Conservation (phyloP, 1,140 invertebrate species). For the Cydia fagiglandana region DNA sequence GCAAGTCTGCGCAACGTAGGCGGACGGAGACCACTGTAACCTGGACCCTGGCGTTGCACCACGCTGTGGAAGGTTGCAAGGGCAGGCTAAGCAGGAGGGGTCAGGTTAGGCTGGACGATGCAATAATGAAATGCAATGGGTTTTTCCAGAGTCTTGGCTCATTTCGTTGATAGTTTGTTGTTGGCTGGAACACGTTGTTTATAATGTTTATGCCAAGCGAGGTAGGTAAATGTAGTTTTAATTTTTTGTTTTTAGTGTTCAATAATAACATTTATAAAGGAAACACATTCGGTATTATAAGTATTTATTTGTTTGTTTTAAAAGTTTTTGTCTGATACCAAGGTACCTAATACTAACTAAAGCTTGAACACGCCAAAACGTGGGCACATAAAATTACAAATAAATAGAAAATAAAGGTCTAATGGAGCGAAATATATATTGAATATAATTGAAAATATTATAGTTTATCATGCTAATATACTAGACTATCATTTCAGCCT, state of each 20-base stretch:
- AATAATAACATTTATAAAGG: too few relatives aligned
- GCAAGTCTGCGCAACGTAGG: conserved; percentile 2
- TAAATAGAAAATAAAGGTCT: too few relatives aligned
- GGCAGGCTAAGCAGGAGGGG: background rate
- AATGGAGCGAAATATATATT: too few relatives aligned
- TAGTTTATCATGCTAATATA: too few relatives aligned
- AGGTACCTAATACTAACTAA: too few relatives aligned
- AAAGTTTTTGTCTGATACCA: too few relatives aligned
- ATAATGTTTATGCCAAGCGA: background rate
- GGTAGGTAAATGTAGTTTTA: background rate
- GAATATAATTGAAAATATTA: too few relatives aligned
- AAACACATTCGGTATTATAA: too few relatives aligned
- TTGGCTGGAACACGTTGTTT: background rate
- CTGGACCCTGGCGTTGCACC: background rate
- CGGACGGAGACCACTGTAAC: background rate
- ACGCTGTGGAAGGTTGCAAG: background rate
- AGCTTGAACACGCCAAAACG: too few relatives aligned
- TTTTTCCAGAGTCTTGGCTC: conserved; percentile 2
- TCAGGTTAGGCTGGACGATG: background rate
- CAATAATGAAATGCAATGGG: background rate
- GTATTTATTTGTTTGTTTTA: too few relatives aligned
- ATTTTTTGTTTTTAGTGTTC: background rate
- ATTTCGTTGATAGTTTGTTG: background rate
- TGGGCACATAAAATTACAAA: too few relatives aligned
- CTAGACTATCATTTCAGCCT: too few relatives aligned